Conservation (phyloP, 1,140 invertebrate genomes). For the Eubasilissa regina region DNA sequence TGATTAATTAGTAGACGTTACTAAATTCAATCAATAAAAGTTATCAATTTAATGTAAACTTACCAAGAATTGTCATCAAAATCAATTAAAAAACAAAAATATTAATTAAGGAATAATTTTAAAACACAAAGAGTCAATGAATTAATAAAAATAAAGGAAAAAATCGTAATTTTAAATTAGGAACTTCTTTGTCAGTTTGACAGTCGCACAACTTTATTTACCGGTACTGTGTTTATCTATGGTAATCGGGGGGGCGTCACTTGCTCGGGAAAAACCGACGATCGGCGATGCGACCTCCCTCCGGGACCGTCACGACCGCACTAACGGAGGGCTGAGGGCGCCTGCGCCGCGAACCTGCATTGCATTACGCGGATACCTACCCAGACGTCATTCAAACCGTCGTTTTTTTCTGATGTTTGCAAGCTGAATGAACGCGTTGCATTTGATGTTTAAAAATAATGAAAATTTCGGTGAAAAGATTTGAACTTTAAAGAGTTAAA, state of each 20-base stretch:
- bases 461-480: neutral
- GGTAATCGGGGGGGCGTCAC: constrained; percentile 21
- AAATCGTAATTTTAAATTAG: too few relatives aligned
- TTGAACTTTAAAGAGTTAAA: neutral
- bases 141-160: too few relatives aligned
- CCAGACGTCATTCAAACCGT: neutral
- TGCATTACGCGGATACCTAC: neutral
- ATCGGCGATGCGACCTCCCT: constrained; percentile 15
- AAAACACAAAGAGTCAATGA: too few relatives aligned
- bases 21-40: too few relatives aligned
- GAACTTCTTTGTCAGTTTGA: neutral
- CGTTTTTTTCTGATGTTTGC: neutral
- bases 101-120: too few relatives aligned
- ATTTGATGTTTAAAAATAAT: too few relatives aligned
- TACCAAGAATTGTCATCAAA: too few relatives aligned
- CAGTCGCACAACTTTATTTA: neutral
- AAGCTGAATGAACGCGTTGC: too few relatives aligned
- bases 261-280: neutral
- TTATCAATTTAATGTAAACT: too few relatives aligned
- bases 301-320: neutral
- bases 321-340: neutral
- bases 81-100: too few relatives aligned
- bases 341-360: constrained; percentile 8
- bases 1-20: too few relatives aligned
- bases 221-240: constrained; percentile 15